Evolutionary conservation across 2,113 vertebrate species (phyloP).

Genomic region (Melozone crissalis): DNA sequence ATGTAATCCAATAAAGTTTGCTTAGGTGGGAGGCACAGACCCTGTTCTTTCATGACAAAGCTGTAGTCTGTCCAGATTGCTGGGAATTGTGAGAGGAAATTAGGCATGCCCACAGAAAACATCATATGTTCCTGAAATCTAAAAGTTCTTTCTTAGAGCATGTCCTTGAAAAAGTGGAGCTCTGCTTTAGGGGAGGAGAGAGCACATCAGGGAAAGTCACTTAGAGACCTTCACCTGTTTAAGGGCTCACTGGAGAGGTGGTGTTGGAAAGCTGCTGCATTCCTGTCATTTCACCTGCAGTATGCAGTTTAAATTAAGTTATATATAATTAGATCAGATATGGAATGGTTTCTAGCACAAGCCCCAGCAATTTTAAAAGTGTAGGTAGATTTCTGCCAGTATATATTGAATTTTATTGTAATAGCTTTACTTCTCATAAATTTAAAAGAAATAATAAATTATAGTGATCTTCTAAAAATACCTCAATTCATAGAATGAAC

Average conservation of each 20-base stretch:
- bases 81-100: not conserved
- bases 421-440: not conserved
- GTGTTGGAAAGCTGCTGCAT: not conserved
- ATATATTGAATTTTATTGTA: not conserved
- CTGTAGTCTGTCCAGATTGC: not conserved
- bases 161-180: not conserved
- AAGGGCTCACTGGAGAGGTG: not conserved
- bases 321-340: not conserved
- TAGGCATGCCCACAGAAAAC: not conserved
- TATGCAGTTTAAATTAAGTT: not conserved
- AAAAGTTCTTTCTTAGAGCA: not conserved
- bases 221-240: not conserved
- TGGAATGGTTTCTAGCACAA: not conserved
- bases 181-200: not conserved
- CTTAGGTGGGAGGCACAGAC: not conserved
- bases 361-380: not conserved
- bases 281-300: not conserved
- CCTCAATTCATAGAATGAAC: not conserved
- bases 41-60: not conserved
- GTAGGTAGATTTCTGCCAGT: not conserved
- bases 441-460: not conserved
- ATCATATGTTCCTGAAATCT: not conserved
- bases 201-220: not conserved
- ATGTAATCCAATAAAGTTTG: not conserved
- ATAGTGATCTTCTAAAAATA: not conserved